Evolutionary conservation across 2,888 invertebrate species (phyloP).

Genomic region (Ligdia adustata): DNA sequence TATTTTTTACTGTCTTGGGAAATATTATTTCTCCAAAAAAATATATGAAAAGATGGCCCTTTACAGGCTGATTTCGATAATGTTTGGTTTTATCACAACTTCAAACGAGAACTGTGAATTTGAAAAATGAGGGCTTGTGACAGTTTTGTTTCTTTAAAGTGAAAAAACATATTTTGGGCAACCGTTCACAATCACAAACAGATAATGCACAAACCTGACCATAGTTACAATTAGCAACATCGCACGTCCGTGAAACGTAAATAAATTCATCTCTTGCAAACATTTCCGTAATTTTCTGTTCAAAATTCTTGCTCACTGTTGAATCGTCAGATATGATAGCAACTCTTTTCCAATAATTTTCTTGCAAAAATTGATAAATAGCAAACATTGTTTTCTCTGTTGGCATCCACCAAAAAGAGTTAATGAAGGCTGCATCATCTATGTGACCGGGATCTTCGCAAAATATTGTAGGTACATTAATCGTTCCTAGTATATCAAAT

Average conservation of each 20-base stretch:
- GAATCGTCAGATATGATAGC: slow-evolving; percentile 51
- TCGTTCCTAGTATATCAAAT: slow-evolving; percentile 1
- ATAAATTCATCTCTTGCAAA: slow-evolving; percentile 38
- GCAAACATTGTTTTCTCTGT: neutral
- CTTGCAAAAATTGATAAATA: slow-evolving; percentile 35
- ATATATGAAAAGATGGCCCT: too few relatives aligned
- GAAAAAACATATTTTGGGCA: too few relatives aligned
- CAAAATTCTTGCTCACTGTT: slow-evolving; percentile 41
- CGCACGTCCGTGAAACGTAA: slow-evolving; percentile 30
- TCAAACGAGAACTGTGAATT: too few relatives aligned
- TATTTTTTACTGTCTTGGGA: too few relatives aligned
- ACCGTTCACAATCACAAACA: too few relatives aligned
- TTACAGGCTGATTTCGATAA: too few relatives aligned
- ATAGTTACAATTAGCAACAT: slow-evolving; percentile 30
- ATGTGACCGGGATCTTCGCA: neutral
- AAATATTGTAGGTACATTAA: slow-evolving; percentile 20
- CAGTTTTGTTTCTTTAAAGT: too few relatives aligned
- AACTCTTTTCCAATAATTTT: slow-evolving; percentile 42
- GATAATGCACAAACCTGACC: slow-evolving; percentile 37
- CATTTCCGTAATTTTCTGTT: slow-evolving; percentile 33
- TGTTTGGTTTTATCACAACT: too few relatives aligned
- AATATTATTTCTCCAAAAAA: too few relatives aligned
- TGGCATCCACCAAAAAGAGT: neutral
- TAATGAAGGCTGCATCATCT: neutral
- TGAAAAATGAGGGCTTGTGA: too few relatives aligned